Evolutionary conservation across 2,888 invertebrate genomes (phyloP).

Genomic region (Harmothoe impar): DNA sequence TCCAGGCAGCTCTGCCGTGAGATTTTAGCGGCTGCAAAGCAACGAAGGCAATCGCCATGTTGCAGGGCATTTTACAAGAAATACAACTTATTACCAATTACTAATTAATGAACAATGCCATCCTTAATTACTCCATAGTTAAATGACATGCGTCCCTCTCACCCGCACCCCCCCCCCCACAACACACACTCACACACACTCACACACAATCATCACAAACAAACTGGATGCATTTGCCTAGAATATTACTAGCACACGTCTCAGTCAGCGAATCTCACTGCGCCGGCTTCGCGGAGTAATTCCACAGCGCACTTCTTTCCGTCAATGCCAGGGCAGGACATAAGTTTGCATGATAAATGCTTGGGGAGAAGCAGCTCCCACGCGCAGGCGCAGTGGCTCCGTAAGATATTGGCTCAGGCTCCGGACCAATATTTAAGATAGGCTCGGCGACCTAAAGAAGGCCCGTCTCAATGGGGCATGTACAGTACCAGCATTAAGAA

Average conservation of each 20-base stretch:
- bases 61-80: background rate
- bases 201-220: background rate
- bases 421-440: conserved; percentile 30
- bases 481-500: background rate
- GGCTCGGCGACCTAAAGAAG: background rate
- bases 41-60: background rate
- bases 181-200: background rate
- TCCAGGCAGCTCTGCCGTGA: too few relatives aligned
- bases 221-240: background rate
- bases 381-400: background rate
- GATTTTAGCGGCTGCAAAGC: background rate
- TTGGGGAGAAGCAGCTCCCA: background rate
- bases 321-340: conserved; percentile 25
- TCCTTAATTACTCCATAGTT: background rate
- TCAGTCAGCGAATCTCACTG: background rate
- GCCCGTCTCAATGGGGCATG: background rate
- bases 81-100: conserved; percentile 28
- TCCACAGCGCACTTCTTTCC: background rate
- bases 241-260: background rate
- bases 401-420: conserved; percentile 14
- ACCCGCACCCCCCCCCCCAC: background rate
- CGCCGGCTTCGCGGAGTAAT: background rate
- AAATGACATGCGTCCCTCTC: background rate
- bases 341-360: conserved; percentile 1
- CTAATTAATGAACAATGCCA: conserved; percentile 35